These are phyloP conservation scores for Hemiprocne comata DNA, from an alignment of 2,113 vertebrate species.

Conservation along the genomic window DNA sequence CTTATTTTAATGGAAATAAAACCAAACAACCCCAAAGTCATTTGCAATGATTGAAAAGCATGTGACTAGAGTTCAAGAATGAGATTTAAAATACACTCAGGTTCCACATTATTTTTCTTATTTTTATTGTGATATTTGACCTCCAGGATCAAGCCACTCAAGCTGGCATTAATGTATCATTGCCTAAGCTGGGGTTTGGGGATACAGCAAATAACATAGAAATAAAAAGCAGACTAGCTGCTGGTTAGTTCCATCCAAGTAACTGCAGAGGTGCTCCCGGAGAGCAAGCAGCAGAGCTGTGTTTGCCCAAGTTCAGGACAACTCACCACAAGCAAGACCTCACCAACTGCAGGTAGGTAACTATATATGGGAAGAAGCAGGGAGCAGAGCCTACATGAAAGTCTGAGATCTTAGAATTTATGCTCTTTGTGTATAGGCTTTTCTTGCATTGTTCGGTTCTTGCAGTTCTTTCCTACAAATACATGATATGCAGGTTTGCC, in stretches of 20 bases:
- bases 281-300: not conserved
- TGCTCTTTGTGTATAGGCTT: not conserved
- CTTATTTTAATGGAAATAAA: not conserved
- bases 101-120: not conserved
- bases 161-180: not conserved
- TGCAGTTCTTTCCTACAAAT: not conserved
- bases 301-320: not conserved
- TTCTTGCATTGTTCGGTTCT: not conserved
- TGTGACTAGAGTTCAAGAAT: not conserved
- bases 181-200: not conserved
- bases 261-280: not conserved
- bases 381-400: not conserved
- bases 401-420: not conserved
- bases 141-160: not conserved
- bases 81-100: not conserved
- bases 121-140: not conserved
- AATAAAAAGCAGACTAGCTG: not conserved
- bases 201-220: not conserved
- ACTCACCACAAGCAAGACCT: not conserved
- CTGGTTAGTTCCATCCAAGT: not conserved
- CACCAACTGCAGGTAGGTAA: conserved; percentile 22
- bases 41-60: not conserved
- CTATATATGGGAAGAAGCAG: not conserved
- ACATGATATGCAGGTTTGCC: rapidly evolving
- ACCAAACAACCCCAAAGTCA: not conserved